Base-by-base conservation (phyloP, 2,888 invertebrate species). In the Invenusta paracnida region DNA sequence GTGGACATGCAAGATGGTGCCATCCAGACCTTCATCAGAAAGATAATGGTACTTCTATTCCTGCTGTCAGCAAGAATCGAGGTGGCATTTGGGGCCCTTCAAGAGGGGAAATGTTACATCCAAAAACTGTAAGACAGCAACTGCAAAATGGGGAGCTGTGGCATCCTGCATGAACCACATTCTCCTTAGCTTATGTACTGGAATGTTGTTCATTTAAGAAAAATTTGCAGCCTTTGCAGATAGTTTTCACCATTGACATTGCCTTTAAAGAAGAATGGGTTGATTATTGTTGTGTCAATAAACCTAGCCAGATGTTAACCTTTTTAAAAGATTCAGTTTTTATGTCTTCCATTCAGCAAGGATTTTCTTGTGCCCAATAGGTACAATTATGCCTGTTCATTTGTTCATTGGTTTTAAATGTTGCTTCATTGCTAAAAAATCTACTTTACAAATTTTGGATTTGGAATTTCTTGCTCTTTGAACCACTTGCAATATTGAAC, bases 261-360 rank as follows among this genome's bases (percentile, higher is more conserved):
- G 73, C 73, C 73, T 73, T 73, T 23, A 73, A 73, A 73, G 23
- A 73, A 73, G 73, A 73, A 73, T 73, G 73, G 73, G 73, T 23
- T 23, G 25, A 73, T 73, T 73, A 73, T 73, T 73, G 73, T 73
- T 73, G 73, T 73, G 73, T 73, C 73, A 73, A 73, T 73, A 73
- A 73, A 73, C 73, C 73, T 73, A 73, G 73, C 73, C 73, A 73
- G 73, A 73, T 23, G 23, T 5, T 73, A 73, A 73, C 73, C 73
- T 73, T 73, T 23, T 23, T 23, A 23, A 73, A 73, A 73, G 73
- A 23, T 73, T 73, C 73, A 73, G 73, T 73, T 23, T 73, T 73
- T 23, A 5, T 73, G 73, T 23, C 73, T 73, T 73, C 73, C 73
- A 73, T 73, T 23, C 27, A 73, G 73, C 23, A 23, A 73, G 27